Percentiles rank a stretch among this genome's conserved stretches.
These are phyloP conservation scores for Tachina fera DNA, from an alignment of 2,888 invertebrate species.

Conservation along the genomic window DNA sequence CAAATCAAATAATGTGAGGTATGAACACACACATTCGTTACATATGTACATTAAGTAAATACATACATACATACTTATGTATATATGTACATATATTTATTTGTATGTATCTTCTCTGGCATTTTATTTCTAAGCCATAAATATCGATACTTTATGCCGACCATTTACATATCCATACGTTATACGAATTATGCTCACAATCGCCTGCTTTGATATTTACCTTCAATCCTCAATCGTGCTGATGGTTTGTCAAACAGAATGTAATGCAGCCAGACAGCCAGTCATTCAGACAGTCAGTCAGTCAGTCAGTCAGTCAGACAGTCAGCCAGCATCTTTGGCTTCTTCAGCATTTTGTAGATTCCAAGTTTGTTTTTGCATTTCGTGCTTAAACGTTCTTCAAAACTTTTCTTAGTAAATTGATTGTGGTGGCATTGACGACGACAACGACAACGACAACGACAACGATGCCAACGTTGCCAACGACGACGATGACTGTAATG, in stretches of 20 bases:
- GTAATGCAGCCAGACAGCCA: conserved; percentile 32
- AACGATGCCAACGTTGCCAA: not conserved
- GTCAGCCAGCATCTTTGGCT: conserved; percentile 52
- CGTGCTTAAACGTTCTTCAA: conserved; percentile 62
- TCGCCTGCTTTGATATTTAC: conserved; percentile 58
- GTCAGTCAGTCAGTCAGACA: conserved; percentile 19
- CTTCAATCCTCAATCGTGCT: conserved; percentile 35
- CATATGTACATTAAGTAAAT: not conserved
- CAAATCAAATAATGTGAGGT: not conserved
- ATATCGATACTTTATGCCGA: conserved; percentile 56
- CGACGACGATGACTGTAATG: not conserved
- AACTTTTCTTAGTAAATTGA: conserved; percentile 59
- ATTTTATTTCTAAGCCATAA: conserved; percentile 54
- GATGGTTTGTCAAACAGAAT: conserved; percentile 48
- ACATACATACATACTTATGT: no score
- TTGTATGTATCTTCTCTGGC: conserved; percentile 16
- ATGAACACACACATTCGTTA: not conserved
- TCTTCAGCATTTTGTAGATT: conserved; percentile 43
- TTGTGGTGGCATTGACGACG: conserved; percentile 31
- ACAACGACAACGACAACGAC: not conserved
- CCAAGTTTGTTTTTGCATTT: conserved; percentile 44
- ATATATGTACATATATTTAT: no score
- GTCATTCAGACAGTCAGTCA: conserved; percentile 30
- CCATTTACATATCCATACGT: conserved; percentile 7
- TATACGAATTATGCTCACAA: not conserved